phyloP scores from a whole-genome alignment of 2,113 vertebrate genomes.

The Ranitomeya imitator region DNA sequence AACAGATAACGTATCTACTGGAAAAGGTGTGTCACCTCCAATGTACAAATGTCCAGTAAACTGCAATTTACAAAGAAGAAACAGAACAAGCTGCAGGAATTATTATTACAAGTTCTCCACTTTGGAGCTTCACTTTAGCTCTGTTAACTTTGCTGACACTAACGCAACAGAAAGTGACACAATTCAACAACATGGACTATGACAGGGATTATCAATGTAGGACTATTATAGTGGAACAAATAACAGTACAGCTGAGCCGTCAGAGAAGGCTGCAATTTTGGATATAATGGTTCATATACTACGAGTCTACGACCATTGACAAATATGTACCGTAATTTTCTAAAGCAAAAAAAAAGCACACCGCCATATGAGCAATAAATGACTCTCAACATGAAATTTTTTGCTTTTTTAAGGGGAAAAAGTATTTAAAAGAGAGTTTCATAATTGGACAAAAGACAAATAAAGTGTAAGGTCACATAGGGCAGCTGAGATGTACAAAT shows the following conservation, averaged over 20 bases:
- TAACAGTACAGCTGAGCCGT: neutral
- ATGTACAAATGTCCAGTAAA: conserved; percentile 16
- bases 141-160: neutral
- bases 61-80: neutral
- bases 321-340: no score
- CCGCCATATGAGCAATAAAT: no score
- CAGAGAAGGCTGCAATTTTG: neutral
- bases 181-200: neutral
- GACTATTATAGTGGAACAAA: neutral
- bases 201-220: neutral
- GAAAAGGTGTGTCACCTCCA: neutral
- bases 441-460: no score
- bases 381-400: no score
- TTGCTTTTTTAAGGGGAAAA: no score
- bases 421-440: no score
- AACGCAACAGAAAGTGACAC: neutral
- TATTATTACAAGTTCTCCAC: neutral
- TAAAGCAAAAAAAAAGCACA: no score
- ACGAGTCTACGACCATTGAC: no score
- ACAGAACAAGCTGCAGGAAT: neutral
- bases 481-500: no score
- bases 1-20: conserved; percentile 1
- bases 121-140: neutral
- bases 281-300: neutral
- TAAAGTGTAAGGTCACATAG: no score